Evolutionary conservation across 2,888 invertebrate species (phyloP), one percentile per base, ranked within the genome.

Genomic region (Dryadula phaetusa): DNA sequence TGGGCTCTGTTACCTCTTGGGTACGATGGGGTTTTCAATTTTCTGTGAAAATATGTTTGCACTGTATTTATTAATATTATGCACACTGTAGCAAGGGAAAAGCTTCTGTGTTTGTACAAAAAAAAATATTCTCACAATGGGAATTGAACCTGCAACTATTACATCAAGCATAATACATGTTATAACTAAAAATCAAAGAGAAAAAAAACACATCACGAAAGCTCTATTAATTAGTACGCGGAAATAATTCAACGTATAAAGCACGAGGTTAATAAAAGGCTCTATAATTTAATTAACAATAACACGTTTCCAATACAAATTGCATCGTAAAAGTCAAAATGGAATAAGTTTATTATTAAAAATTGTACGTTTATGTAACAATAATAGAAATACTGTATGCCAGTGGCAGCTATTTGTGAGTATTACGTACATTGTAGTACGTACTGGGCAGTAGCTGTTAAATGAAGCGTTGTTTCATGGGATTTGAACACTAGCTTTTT

Each of bases 381-480:
- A 64, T 66, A 66, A 71, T 71, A 71, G 69, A 69, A 69, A 70
- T 66, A 63, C 37, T 37, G 37, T 37, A 37, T 34, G 8, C 54
- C 64, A 61, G 58, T 40, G 8, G 18, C 46, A 28, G 66, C 63
- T 62, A 64, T 71, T 63, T 70, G 65, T 71, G 60, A 32, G 18
- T 34, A 22, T 54, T 22, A 16, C 40, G 52, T 32, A 28, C 37
- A n/a, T n/a, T 28, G 34, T 34, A 54, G 10, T 4, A 16, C n/a
- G 67, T 65, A 70, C 64, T 64, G 70, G 67, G 42, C 71, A 71
- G 70, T 71, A 61, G 70, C 67, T 52, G 71, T 68, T 70, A 72
- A 75, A 75, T 76, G 72, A 74, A 71, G 72, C 74, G 67, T 64
- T 63, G 63, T 67, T 46, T 64, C 64, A 73, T 72, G 67, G 62